Evolutionary conservation across 2,113 vertebrate species (phyloP).

Genomic region (Myotis brandtii): DNA sequence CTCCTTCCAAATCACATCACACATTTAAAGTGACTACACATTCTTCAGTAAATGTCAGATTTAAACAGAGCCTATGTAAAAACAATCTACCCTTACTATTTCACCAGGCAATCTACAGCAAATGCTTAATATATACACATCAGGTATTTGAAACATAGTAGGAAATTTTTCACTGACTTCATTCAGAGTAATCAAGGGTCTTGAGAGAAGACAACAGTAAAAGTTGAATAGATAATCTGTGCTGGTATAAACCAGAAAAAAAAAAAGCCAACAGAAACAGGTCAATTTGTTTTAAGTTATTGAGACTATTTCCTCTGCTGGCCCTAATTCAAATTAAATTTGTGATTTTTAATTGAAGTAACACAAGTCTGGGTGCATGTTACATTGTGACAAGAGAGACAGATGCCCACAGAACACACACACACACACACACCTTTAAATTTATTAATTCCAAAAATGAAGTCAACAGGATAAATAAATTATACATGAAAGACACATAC

Average conservation of each 20-base stretch:
- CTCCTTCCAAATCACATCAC: constrained; percentile 39
- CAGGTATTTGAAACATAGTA: constrained; percentile 54
- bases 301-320: constrained; percentile 45
- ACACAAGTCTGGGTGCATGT: background rate
- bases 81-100: constrained; percentile 52
- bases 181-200: constrained; percentile 35
- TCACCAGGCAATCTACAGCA: constrained; percentile 66
- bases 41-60: constrained; percentile 23
- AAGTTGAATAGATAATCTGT: constrained; percentile 23
- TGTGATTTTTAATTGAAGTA: constrained; percentile 8
- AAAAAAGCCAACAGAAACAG: constrained; percentile 12
- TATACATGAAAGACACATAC: constrained; percentile 52
- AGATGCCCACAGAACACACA: background rate
- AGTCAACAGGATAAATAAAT: constrained; percentile 72
- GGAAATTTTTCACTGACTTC: constrained; percentile 49
- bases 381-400: background rate
- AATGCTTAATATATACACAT: constrained; percentile 76
- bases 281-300: constrained; percentile 41
- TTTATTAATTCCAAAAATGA: constrained; percentile 48
- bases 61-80: constrained; percentile 3
- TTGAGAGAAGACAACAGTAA: constrained; percentile 60
- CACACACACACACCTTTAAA: background rate
- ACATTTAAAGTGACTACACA: constrained; percentile 36
- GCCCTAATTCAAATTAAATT: constrained; percentile 44
- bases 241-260: constrained; percentile 42